Evolutionary conservation across 2,113 vertebrate species (phyloP).

Genomic region (Lepidothrix coronata): DNA sequence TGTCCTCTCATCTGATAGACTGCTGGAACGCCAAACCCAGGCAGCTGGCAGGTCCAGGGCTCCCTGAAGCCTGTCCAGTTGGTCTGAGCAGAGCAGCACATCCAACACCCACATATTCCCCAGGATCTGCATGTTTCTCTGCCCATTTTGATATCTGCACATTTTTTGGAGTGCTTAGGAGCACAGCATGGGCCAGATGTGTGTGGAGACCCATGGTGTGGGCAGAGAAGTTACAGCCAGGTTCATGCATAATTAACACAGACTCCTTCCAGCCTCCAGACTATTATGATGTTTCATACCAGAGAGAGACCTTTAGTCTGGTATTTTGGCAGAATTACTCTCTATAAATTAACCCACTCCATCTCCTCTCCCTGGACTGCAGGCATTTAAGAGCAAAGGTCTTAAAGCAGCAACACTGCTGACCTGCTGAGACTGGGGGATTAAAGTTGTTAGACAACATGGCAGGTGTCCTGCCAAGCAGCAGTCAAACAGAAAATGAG

Average conservation of each 20-base stretch:
- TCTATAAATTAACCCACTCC: background rate
- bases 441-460: background rate
- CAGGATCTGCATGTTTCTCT: background rate
- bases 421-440: background rate
- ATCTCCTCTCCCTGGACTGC: background rate
- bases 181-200: background rate
- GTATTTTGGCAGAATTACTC: background rate
- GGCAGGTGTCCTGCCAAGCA: background rate
- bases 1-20: background rate
- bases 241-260: slow-evolving; percentile 45
- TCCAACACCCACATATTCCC: background rate
- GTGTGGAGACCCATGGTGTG: background rate
- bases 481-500: background rate
- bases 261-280: slow-evolving; percentile 14
- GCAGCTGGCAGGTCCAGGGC: background rate
- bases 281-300: background rate
- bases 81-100: background rate
- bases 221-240: background rate
- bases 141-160: background rate
- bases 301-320: slow-evolving; percentile 1
- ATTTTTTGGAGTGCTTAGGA: background rate
- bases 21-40: background rate
- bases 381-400: slow-evolving; percentile 1
- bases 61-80: background rate
- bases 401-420: background rate